Conservation (phyloP, 2,888 invertebrate species). For the Iphiclides podalirius region DNA sequence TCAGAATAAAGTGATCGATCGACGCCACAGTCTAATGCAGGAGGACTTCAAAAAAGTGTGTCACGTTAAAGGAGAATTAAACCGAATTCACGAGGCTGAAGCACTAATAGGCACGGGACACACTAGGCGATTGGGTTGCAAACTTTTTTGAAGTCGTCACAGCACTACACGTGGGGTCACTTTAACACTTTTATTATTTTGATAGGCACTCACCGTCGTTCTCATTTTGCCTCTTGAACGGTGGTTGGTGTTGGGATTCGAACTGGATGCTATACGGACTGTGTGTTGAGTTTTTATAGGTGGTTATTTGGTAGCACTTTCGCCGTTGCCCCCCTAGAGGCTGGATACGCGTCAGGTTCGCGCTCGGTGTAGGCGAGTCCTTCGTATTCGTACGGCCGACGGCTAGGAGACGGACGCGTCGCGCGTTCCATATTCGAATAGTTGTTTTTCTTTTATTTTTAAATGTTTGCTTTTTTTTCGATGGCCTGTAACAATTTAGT, state of each 20-base stretch:
- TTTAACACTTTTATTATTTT: conserved; percentile 25
- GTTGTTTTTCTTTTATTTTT: conserved; percentile 25
- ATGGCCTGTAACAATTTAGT: neutral
- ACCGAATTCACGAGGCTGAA: conserved; percentile 20
- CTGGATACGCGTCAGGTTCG: conserved; percentile 41
- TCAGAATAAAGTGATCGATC: neutral
- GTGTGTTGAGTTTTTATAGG: conserved; percentile 75
- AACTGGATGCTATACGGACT: conserved; percentile 66
- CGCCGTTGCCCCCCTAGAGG: conserved; percentile 68
- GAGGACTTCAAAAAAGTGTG: conserved; percentile 73
- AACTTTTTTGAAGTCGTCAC: conserved; percentile 74
- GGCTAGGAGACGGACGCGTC: conserved; percentile 58
- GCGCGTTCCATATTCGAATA: conserved; percentile 42
- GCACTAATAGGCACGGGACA: conserved; percentile 47
- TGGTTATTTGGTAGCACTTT: conserved; percentile 76
- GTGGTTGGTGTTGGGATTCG: conserved; percentile 72
- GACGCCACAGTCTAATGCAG: conserved; percentile 23
- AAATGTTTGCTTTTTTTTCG: conserved; percentile 10
- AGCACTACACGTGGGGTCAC: conserved; percentile 47
- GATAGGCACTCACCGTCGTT: conserved; percentile 68
- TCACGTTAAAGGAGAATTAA: conserved; percentile 28
- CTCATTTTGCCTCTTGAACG: conserved; percentile 74
- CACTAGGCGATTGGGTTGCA: conserved; percentile 36
- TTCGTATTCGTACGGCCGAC: conserved; percentile 60
- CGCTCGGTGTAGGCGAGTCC: conserved; percentile 52